Conservation (phyloP, 2,113 vertebrate genomes). For the Ahaetulla prasina region DNA sequence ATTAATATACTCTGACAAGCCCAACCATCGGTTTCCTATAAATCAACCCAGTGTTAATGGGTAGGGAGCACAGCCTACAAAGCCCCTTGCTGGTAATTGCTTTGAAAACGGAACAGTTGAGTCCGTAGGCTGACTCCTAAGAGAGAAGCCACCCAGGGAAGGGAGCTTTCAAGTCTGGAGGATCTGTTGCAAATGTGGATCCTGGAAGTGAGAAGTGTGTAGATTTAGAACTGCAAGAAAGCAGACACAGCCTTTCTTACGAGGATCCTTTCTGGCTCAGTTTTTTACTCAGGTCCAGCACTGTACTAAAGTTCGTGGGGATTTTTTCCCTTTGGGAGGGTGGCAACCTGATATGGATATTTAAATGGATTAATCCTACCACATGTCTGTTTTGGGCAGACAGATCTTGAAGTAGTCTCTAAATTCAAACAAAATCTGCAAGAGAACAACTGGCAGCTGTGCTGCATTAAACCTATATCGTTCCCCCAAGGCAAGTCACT, state of each 20-base stretch:
- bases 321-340: not conserved
- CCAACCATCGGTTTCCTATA: constrained; percentile 51
- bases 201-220: not conserved
- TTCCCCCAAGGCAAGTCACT: constrained; percentile 4
- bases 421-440: not conserved
- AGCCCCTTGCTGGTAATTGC: constrained; percentile 13
- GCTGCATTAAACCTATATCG: not conserved
- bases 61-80: constrained; percentile 23
- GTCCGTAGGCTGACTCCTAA: not conserved
- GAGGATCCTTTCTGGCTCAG: not conserved
- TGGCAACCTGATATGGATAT: not conserved
- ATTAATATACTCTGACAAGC: constrained; percentile 61
- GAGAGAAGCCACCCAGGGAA: not conserved
- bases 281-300: not conserved
- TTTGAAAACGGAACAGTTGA: not conserved
- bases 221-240: not conserved
- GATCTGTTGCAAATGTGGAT: not conserved
- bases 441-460: constrained; percentile 13
- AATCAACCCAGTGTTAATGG: constrained; percentile 49
- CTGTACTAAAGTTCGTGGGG: not conserved
- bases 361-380: not conserved
- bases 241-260: not conserved
- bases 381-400: not conserved
- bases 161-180: not conserved
- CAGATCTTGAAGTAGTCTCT: constrained; percentile 1